A percentile compares a stretch with the other conserved stretches of the same genome.
Evolutionary conservation across 2,113 vertebrate genomes (phyloP).

Genomic region (Theropithecus gelada): DNA sequence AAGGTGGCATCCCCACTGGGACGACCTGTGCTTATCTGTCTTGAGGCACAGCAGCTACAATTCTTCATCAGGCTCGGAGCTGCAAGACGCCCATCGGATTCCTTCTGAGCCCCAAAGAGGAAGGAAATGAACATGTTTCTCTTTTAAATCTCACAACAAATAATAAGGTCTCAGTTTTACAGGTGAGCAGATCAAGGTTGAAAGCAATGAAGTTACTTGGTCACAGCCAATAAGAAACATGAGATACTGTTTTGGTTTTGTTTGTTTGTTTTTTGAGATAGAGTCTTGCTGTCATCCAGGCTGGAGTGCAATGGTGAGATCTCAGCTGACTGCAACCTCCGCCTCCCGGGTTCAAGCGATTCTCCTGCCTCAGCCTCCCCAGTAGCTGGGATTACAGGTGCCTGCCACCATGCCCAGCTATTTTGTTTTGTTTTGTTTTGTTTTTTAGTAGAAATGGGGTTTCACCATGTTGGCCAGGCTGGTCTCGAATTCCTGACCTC

Average conservation of each 20-base stretch:
- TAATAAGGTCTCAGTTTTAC: neutral
- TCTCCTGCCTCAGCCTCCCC: too few species aligned
- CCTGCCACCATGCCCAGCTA: too few species aligned
- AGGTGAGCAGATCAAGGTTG: neutral
- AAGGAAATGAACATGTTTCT: neutral
- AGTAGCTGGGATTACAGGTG: too few species aligned
- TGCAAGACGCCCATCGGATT: neutral
- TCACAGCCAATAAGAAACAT: neutral
- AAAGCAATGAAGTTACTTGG: neutral
- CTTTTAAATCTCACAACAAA: neutral
- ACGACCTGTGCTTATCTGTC: neutral
- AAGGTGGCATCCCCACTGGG: fast-evolving
- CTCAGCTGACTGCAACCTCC: too few species aligned
- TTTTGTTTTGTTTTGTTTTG: too few species aligned
- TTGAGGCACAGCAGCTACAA: neutral
- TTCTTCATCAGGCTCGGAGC: neutral
- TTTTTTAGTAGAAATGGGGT: too few species aligned
- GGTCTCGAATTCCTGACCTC: too few species aligned
- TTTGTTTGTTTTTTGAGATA: too few species aligned
- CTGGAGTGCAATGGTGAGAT: too few species aligned
- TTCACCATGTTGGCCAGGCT: too few species aligned
- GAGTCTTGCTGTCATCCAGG: too few species aligned
- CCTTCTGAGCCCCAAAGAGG: neutral
- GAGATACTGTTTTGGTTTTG: neutral
- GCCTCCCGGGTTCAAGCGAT: too few species aligned